phyloP scores from a whole-genome alignment of 2,113 vertebrate genomes.

The Cyprinodon brontotheroides region DNA sequence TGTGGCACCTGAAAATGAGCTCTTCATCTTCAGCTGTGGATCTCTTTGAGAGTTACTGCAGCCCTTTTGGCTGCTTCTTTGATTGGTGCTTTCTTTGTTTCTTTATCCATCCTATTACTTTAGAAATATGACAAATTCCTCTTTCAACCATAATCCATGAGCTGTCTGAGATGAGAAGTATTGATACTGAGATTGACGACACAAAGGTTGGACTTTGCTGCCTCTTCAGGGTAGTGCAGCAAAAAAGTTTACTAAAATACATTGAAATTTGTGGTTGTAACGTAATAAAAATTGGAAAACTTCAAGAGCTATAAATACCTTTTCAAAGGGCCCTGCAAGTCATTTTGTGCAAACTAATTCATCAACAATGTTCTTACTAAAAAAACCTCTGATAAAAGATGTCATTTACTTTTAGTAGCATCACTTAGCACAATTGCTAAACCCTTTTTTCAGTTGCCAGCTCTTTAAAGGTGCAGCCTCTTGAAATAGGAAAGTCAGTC shows the following conservation, averaged over 20 bases:
- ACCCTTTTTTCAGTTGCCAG: background rate
- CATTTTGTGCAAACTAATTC: background rate
- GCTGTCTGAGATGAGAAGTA: background rate
- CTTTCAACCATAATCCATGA: background rate
- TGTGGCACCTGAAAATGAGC: too few relatives aligned
- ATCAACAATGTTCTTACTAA: background rate
- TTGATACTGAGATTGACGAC: background rate
- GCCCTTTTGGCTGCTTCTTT: background rate
- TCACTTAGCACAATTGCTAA: background rate
- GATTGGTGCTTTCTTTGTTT: background rate
- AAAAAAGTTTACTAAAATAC: background rate
- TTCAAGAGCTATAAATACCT: background rate
- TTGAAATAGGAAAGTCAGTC: slow-evolving; percentile 48
- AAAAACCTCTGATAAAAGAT: background rate
- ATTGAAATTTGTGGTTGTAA: background rate
- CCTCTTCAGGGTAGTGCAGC: background rate
- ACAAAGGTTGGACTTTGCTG: background rate
- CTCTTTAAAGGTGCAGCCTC: slow-evolving; percentile 11
- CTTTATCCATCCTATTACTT: background rate
- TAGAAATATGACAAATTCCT: background rate
- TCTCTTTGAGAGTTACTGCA: background rate
- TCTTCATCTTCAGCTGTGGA: background rate
- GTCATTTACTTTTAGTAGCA: background rate
- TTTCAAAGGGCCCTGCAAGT: background rate
- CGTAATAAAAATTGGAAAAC: background rate